Base-by-base conservation (phyloP, 2,797 vertebrate species). In the Microcaecilia unicolor region DNA sequence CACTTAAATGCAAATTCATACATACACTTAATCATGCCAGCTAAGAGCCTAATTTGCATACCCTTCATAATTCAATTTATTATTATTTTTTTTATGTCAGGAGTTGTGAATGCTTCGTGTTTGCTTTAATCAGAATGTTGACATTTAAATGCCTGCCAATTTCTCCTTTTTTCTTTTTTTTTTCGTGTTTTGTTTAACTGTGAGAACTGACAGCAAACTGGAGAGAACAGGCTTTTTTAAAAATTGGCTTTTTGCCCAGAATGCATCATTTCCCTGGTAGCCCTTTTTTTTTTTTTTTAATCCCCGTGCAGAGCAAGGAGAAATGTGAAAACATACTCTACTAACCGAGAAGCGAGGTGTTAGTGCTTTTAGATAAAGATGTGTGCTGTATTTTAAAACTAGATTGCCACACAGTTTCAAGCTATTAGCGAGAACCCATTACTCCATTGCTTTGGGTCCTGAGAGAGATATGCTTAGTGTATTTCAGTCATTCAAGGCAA, bases 61-160 rank as follows among this genome's bases (percentile, higher is more conserved):
- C 22, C 48, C 66, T 75, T 83, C 74, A 75, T 75, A 73, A 80
- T 77, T 79, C 61, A 72, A 71, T 80, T 81, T 76, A 64, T 31
- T n/a, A n/a, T 27, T n/a, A n/a, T 28, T 38, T 33, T 33, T 34
- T 69, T 81, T 78, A 76, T 74, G 61, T 80, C 72, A 61, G 56
- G 74, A 75, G 62, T 66, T 74, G 58, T 74, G 74, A 81, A 83
- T 74, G 66, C 61, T 75, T 72, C 66, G 12, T 82, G 78, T 83
- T 85, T 82, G 72, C 79, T 81, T 83, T 83, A 85, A 82, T 85
- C 82, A 80, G 74, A 81, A 82, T 82, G 74, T 83, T 85, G 82
- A 79, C 78, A 83, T 84, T 83, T 84, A 79, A 76, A 81, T 72
- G 73, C 72, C 74, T 81, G 74, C 70, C 74, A 77, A 76, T 79